Conservation (phyloP, 2,888 invertebrate species). For the Drosophila multiciliata region DNA sequence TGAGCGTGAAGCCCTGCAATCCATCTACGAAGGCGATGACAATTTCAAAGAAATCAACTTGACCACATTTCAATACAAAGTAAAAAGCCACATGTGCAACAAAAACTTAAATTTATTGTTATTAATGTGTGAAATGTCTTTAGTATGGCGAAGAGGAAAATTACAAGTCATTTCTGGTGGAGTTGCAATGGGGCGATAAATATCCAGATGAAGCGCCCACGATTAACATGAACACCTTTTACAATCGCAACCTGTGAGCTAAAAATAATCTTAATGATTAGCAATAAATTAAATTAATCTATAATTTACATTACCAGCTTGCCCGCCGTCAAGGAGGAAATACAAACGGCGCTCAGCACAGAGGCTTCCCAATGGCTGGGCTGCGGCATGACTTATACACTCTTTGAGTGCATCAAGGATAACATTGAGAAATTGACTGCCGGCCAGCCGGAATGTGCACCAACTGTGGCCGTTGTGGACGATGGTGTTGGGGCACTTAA, state of each 20-base stretch:
- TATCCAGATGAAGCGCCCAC: conserved; percentile 94
- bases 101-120: neutral
- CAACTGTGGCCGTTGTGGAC: conserved; percentile 70
- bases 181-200: conserved; percentile 93
- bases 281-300: conserved; percentile 33
- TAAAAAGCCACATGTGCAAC: conserved; percentile 82
- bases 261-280: neutral
- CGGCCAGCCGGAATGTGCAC: conserved; percentile 88
- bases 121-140: conserved; percentile 64
- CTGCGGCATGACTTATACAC: conserved; percentile 96
- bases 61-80: conserved; percentile 96
- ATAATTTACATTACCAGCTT: conserved; percentile 85
- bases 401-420: conserved; percentile 96
- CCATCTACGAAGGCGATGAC: conserved; percentile 97
- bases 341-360: conserved; percentile 87
- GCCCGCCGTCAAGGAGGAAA: conserved; percentile 89
- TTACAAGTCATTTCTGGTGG: conserved; percentile 92
- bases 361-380: conserved; percentile 94
- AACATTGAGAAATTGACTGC: conserved; percentile 89
- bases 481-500: conserved; percentile 78
- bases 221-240: conserved; percentile 95
- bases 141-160: conserved; percentile 93
- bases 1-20: conserved; percentile 94
- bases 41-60: conserved; percentile 92
- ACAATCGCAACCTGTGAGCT: conserved; percentile 96